Conservation (phyloP, 2,113 vertebrate genomes). For the Erythrocercus mccallii region DNA sequence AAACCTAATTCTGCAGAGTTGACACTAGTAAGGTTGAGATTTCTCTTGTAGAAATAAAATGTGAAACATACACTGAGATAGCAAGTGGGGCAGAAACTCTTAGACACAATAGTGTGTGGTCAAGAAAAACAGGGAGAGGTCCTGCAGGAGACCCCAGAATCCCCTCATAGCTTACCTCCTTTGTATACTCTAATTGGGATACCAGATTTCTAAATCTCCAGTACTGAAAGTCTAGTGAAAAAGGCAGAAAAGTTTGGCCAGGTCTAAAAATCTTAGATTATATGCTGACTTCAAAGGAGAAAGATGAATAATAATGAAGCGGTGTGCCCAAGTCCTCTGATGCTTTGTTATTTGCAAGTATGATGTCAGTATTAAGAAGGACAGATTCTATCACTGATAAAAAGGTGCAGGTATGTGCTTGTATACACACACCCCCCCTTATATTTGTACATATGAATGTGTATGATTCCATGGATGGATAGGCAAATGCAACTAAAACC, state of each 20-base stretch:
- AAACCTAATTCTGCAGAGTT: background rate
- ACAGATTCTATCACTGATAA: background rate
- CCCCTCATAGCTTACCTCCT: background rate
- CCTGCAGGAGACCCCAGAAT: background rate
- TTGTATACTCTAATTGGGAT: background rate
- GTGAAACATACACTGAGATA: background rate
- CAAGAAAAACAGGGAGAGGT: background rate
- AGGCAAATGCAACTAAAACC: background rate
- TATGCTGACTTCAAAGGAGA: background rate
- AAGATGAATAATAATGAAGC: background rate
- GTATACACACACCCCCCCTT: background rate
- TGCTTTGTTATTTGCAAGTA: background rate
- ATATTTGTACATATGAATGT: background rate
- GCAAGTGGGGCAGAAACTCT: background rate
- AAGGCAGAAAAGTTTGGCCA: background rate
- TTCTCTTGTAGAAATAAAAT: background rate
- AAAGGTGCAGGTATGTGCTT: background rate
- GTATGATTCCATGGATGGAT: background rate
- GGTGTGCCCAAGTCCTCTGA: background rate
- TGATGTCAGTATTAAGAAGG: background rate
- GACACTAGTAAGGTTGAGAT: background rate
- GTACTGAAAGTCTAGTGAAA: background rate
- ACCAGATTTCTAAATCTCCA: background rate
- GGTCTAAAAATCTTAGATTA: background rate
- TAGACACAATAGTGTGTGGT: background rate